Conservation (phyloP, 1,140 invertebrate species). For the Holotrichia oblita region DNA sequence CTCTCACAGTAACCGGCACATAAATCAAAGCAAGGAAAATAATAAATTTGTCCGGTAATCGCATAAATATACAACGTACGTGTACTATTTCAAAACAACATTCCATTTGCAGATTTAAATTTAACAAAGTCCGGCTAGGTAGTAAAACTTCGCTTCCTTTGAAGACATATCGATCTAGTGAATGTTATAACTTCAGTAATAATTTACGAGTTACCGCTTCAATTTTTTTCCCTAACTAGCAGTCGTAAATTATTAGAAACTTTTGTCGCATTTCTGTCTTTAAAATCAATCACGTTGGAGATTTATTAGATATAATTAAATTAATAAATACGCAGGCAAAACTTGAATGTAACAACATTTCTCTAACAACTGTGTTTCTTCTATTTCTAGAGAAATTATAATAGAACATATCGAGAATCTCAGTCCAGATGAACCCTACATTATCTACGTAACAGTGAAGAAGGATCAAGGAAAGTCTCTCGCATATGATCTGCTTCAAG, state of each 20-base stretch:
- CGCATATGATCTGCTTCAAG: constrained; percentile 62
- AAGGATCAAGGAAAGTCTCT: constrained; percentile 61
- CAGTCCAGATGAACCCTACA: constrained; percentile 59
- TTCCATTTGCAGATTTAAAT: neutral
- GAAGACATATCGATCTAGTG: neutral
- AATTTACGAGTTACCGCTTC: constrained; percentile 5
- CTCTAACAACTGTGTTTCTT: no score
- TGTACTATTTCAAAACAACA: constrained; percentile 26
- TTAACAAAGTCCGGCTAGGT: constrained; percentile 1
- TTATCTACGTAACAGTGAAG: constrained; percentile 62
- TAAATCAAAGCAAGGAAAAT: neutral
- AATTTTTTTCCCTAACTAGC: constrained; percentile 29
- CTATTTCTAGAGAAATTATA: constrained; percentile 58
- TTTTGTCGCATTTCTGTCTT: neutral
- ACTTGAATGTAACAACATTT: no score
- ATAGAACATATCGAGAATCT: constrained; percentile 60
- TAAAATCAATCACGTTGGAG: no score
- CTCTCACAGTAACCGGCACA: neutral
- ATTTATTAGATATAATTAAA: no score
- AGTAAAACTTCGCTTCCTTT: constrained; percentile 1
- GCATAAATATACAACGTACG: constrained; percentile 6
- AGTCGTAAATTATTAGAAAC: neutral
- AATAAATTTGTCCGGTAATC: constrained; percentile 13
- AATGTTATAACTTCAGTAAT: neutral
- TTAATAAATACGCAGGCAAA: no score